These are phyloP conservation scores for Ips typographus DNA, from an alignment of 1,140 invertebrate species.

Conservation along the genomic window DNA sequence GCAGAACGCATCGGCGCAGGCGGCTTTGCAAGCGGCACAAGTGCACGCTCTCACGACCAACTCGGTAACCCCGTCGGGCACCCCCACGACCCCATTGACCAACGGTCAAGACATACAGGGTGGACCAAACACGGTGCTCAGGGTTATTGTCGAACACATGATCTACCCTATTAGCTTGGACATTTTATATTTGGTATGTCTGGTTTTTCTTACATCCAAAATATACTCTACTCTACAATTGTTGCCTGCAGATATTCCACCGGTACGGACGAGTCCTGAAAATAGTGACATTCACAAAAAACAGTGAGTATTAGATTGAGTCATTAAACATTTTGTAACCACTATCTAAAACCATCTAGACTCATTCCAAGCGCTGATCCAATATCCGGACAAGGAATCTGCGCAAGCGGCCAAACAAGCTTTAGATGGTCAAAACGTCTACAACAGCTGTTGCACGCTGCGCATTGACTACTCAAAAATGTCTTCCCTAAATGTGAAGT, in stretches of 20 bases:
- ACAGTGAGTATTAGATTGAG: conserved; percentile 80
- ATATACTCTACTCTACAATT: conserved; percentile 6
- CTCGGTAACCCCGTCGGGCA: conserved; percentile 50
- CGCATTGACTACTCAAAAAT: conserved; percentile 99
- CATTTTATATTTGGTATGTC: conserved; percentile 83
- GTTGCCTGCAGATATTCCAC: conserved; percentile 87
- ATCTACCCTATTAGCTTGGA: conserved; percentile 97
- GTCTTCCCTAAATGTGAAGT: conserved; percentile 96
- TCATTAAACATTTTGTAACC: background rate
- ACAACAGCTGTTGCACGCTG: conserved; percentile 98
- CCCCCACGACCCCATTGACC: conserved; percentile 52
- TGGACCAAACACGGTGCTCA: conserved; percentile 92
- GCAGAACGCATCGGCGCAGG: conserved; percentile 73
- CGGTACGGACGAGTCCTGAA: conserved; percentile 97
- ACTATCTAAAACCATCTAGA: conserved; percentile 60
- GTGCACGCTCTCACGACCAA: conserved; percentile 63
- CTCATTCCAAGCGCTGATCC: conserved; percentile 98
- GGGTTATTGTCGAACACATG: conserved; percentile 98
- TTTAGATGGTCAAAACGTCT: conserved; percentile 97
- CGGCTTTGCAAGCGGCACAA: conserved; percentile 78
- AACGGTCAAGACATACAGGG: conserved; percentile 75
- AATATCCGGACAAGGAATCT: conserved; percentile 94
- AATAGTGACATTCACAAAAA: conserved; percentile 99
- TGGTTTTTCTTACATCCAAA: background rate
- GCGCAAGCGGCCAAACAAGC: conserved; percentile 96